A percentile compares a stretch with the other conserved stretches of the same genome.
These are phyloP conservation scores for Aspidiotus destructor DNA, from an alignment of 2,888 invertebrate genomes.

Conservation along the genomic window DNA sequence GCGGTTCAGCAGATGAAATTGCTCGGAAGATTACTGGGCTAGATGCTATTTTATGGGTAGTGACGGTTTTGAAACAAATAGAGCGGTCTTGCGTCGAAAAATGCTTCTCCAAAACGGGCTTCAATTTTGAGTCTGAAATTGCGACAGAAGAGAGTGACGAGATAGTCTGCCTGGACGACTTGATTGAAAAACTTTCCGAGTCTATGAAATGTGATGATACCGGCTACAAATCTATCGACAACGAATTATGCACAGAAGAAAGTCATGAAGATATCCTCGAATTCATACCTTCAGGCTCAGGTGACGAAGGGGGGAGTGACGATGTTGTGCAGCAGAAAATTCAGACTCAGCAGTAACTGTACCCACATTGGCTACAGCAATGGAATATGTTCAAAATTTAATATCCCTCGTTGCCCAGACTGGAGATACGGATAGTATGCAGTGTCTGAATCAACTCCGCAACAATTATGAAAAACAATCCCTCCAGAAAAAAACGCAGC, in stretches of 20 bases:
- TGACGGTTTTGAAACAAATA: neutral
- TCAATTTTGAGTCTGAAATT: neutral
- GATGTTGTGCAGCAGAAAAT: neutral
- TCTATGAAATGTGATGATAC: neutral
- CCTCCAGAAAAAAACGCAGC: neutral
- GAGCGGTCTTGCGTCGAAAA: neutral
- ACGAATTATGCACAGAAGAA: neutral
- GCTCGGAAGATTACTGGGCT: neutral
- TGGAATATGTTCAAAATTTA: neutral
- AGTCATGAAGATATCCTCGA: neutral
- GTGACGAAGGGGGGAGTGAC: neutral
- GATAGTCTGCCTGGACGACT: neutral
- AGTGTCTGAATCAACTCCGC: neutral
- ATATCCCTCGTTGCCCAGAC: too few species aligned
- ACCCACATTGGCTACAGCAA: neutral
- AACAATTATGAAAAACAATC: neutral
- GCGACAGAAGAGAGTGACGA: neutral
- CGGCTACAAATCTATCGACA: neutral
- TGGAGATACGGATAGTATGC: neutral
- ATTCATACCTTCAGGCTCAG: neutral
- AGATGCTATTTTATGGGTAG: neutral
- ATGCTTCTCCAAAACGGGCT: neutral
- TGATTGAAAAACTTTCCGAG: neutral
- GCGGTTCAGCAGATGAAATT: neutral
- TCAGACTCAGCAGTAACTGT: neutral